A percentile compares a stretch with the other conserved stretches of the same genome.
phyloP scores from a whole-genome alignment of 2,113 vertebrate genomes.

The Erpornis zantholeuca region DNA sequence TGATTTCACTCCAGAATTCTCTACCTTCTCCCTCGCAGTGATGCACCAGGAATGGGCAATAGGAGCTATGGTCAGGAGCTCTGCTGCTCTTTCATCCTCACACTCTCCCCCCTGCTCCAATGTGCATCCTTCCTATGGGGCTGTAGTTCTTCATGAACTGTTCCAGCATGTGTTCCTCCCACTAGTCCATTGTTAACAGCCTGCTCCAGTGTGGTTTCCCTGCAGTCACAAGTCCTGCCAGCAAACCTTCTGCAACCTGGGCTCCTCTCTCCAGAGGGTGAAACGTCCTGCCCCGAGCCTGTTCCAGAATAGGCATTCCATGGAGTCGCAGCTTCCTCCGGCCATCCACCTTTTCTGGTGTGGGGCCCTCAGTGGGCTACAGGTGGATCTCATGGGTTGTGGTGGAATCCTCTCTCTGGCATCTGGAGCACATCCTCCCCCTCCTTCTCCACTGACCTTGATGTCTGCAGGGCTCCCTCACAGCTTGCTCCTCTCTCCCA shows the following conservation, averaged over 20 bases:
- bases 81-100: not conserved
- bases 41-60: rapidly evolving
- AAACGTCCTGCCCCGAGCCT: not conserved
- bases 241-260: not conserved
- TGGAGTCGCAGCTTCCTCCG: not conserved
- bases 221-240: not conserved
- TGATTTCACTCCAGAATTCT: not conserved
- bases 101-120: rapidly evolving
- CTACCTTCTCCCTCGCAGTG: rapidly evolving
- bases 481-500: not conserved
- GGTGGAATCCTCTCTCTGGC: rapidly evolving
- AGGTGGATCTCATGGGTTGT: not conserved
- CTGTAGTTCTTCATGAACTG: rapidly evolving
- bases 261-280: not conserved
- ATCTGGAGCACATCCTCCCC: not conserved
- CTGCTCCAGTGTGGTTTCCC: not conserved
- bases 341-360: rapidly evolving
- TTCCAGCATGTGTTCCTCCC: rapidly evolving
- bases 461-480: not conserved
- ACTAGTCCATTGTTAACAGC: not conserved
- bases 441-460: not conserved
- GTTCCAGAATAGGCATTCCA: rapidly evolving
- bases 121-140: rapidly evolving
- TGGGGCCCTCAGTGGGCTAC: rapidly evolving
- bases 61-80: not conserved